Conservation (phyloP, 2,113 vertebrate species). For the Tapirus terrestris region DNA sequence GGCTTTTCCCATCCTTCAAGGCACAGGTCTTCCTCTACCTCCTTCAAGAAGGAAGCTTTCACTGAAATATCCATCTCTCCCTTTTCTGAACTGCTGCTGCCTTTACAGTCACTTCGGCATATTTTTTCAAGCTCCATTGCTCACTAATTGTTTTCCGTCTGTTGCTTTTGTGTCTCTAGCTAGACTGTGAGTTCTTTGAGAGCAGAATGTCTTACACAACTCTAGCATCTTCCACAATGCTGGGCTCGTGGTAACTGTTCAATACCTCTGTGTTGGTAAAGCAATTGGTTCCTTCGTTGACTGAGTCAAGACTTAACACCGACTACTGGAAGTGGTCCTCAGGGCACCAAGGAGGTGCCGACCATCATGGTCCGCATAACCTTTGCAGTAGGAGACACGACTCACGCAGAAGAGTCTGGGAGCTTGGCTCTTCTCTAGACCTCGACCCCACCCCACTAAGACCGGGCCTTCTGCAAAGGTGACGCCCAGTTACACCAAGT, state of each 20-base stretch:
- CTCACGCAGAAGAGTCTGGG: background rate
- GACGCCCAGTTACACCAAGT: background rate
- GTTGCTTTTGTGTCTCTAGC: slow-evolving; percentile 65
- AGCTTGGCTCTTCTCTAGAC: background rate
- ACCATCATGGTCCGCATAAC: background rate
- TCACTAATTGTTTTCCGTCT: slow-evolving; percentile 75
- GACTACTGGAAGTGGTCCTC: background rate
- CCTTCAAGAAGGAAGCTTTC: background rate
- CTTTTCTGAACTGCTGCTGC: background rate
- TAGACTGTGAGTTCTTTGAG: slow-evolving; percentile 62
- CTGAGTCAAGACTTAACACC: background rate
- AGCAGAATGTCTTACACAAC: background rate
- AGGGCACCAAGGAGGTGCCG: background rate
- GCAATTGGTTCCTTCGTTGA: background rate
- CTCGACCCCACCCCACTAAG: background rate
- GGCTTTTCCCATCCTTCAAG: background rate
- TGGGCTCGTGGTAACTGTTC: background rate
- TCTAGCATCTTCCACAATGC: background rate
- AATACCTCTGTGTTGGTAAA: background rate
- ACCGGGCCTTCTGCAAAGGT: background rate
- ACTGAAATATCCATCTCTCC: background rate
- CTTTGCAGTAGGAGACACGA: background rate
- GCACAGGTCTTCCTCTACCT: background rate
- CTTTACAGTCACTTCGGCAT: slow-evolving; percentile 33
- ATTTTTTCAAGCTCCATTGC: slow-evolving; percentile 73